Evolutionary conservation across 1,140 invertebrate genomes (phyloP), one percentile per base, ranked within the genome.

Genomic region (Lucilia cuprina): DNA sequence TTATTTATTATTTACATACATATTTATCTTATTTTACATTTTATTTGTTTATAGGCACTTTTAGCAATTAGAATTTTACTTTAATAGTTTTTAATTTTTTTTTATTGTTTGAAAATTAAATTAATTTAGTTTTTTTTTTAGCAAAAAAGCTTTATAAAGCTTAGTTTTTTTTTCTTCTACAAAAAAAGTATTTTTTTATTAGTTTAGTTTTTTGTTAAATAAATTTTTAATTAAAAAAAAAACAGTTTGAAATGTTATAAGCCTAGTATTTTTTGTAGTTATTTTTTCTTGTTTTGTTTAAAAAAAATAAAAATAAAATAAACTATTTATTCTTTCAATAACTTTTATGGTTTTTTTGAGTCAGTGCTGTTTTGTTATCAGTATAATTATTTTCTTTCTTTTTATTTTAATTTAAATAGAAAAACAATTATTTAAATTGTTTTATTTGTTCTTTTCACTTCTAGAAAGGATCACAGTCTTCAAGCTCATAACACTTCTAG

Each of bases 1-100:
- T 17, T 30, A 30, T 30, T 17, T 7, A 12, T 17, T 55, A 55
- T 55, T 55, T 55, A 55, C 17, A 55, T n/a, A 55, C 50, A 41
- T 41, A 41, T 41, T 41, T 41, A 41, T 55, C 50, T 55, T 55
- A 55, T 89, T 87, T 86, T 87, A 83, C 83, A 85, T 86, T 78
- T 87, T 30, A 30, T 89, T 78, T 41, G 75, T 41, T 41, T 41
- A 78, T 78, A 41, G 41, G 41, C 34, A 78, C 41, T 41, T 78
- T 30, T 78, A 41, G 75, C 75, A 49, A 78, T 78, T 41, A 35
- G 25, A 35, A 19, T 35, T 78, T 78, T 78, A 30, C 25, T 30
- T 30, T 30, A 30, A 30, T 78, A 8, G 9, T 21, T 35, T n/a
- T 60, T 60, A 0, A 10, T 60, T 14, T 60, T 60, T 2, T 41